Conservation (phyloP, 1,140 invertebrate species). For the Rhopalosiphum maidis region DNA sequence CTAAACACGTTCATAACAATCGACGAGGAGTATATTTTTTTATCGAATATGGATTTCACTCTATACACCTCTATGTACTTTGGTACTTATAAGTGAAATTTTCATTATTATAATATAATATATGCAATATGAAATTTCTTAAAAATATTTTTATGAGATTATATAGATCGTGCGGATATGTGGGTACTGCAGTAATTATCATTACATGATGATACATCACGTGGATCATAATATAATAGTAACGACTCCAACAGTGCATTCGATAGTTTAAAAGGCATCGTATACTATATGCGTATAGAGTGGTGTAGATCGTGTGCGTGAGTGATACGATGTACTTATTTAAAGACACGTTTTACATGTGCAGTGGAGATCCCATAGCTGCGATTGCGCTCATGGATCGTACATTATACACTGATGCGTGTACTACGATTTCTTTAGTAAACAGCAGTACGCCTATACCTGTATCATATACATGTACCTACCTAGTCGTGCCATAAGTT, state of each 20-base stretch:
- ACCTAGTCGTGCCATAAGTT: too few species aligned
- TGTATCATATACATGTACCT: background rate
- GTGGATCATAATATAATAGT: background rate
- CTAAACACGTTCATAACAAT: too few species aligned
- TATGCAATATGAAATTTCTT: too few species aligned
- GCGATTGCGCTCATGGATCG: background rate
- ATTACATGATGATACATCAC: too few species aligned
- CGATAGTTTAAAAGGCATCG: background rate
- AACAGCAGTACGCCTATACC: background rate
- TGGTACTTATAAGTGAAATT: background rate
- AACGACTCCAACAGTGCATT: background rate
- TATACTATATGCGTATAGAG: background rate
- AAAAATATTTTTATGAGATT: too few species aligned
- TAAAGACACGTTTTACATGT: background rate
- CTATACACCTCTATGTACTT: too few species aligned
- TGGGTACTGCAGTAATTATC: too few species aligned
- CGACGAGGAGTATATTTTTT: too few species aligned
- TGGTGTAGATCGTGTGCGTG: background rate
- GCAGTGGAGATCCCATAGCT: background rate
- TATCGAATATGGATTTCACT: background rate
- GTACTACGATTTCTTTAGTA: background rate
- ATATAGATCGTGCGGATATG: too few species aligned
- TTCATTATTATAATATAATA: background rate
- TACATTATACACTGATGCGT: background rate
- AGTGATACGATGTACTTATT: background rate